Evolutionary conservation across 2,797 vertebrate genomes (phyloP).

Genomic region (Hybognathus amarus): DNA sequence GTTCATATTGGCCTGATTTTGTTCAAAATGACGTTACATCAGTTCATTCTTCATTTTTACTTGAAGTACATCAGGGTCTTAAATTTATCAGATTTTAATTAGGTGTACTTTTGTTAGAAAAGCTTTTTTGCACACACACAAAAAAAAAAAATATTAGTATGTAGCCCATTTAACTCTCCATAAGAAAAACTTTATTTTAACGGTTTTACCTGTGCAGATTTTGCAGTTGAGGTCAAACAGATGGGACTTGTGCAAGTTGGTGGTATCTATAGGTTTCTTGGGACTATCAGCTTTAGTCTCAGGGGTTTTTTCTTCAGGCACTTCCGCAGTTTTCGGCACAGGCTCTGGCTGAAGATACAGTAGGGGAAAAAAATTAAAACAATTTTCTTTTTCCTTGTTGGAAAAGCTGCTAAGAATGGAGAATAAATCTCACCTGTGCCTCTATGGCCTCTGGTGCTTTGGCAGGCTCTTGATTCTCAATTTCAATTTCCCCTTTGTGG

Average conservation of each 20-base stretch:
- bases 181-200: not conserved
- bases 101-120: too few species aligned
- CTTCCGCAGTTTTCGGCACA: constrained; percentile 79
- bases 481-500: constrained; percentile 99
- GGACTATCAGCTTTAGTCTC: constrained; percentile 80
- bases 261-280: constrained; percentile 87
- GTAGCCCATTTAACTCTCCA: not conserved
- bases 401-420: not conserved
- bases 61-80: too few species aligned
- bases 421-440: constrained; percentile 79
- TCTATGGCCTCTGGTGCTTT: constrained; percentile 87
- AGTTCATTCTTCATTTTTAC: too few species aligned
- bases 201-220: constrained; percentile 93
- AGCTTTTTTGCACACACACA: too few species aligned
- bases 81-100: not conserved
- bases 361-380: not conserved
- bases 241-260: constrained; percentile 93
- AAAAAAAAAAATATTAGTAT: not conserved
- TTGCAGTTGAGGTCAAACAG: constrained; percentile 98
- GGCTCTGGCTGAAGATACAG: constrained; percentile 72
- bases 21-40: too few species aligned
- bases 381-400: not conserved
- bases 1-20: too few species aligned
- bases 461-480: constrained; percentile 92
- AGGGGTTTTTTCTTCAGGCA: constrained; percentile 78